Conservation (phyloP, 2,797 vertebrate genomes). For the Gallinago solitaria region DNA sequence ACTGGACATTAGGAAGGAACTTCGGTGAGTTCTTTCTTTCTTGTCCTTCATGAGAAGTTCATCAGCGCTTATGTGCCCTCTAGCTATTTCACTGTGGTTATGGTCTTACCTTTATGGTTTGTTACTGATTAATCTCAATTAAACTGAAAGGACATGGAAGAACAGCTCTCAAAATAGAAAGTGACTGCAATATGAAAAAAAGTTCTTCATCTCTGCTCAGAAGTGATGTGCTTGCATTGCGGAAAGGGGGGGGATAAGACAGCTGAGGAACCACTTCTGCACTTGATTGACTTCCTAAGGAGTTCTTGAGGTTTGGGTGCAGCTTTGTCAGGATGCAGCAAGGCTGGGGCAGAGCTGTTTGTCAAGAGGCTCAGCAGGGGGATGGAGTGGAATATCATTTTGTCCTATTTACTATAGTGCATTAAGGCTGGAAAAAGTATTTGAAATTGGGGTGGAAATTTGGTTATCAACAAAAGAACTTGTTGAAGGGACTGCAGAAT, state of each 20-base stretch:
- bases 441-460: neutral
- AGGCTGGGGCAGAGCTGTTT: neutral
- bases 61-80: neutral
- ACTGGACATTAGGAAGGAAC: conserved; percentile 78
- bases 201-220: neutral
- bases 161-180: neutral
- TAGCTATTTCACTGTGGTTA: neutral
- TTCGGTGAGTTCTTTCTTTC: conserved; percentile 70
- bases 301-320: neutral
- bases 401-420: neutral
- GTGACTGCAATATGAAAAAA: neutral
- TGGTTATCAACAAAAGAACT: neutral
- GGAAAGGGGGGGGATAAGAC: neutral
- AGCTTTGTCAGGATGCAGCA: neutral
- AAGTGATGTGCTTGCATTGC: neutral
- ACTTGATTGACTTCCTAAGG: neutral
- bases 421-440: neutral
- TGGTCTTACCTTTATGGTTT: neutral
- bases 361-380: neutral
- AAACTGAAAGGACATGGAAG: neutral
- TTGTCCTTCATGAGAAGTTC: neutral
- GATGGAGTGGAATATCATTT: neutral
- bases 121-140: neutral
- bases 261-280: neutral
- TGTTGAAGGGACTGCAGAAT: neutral